Evolutionary conservation across 1,140 invertebrate genomes (phyloP), one percentile per base, ranked within the genome.

Genomic region (Scaptomyza graminum): DNA sequence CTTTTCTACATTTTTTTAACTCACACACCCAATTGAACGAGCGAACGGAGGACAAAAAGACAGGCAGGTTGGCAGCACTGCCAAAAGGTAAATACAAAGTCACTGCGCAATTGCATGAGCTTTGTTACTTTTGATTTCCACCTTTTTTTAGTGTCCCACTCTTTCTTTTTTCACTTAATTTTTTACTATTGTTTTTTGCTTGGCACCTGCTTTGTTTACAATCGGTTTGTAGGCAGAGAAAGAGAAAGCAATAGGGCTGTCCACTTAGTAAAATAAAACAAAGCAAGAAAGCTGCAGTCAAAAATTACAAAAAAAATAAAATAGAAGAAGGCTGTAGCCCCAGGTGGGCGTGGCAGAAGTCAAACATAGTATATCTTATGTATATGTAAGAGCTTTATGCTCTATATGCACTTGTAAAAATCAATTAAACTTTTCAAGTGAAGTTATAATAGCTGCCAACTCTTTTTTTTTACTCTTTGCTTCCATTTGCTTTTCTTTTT

Each of bases 361-460:
- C 59, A 47, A 37, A 63, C 59, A 12, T 46, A 44, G 7, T 31
- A 31, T 31, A 31, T 31, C 28, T 44, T 54, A 47, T 54, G 31
- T 70, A 43, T 55, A 28, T 59, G 25, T 67, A 25, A 51, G 18
- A 22, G 50, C 64, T 55, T 57, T 74, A 70, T 61, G 55, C 63
- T 66, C 63, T 72, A 55, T 64, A 73, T 74, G 76, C 79, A 79
- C 83, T 82, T 87, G 79, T 88, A 88, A 88, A 87, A 87, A 87
- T 87, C 83, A 87, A 87, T 88, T 87, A 87, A 83, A 88, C 84
- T 87, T 87, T 87, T 87, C 83, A 87, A 87, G 83, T 88, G 83
- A 88, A 83, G 79, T 87, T 87, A 83, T 88, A 88, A 83, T 87
- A 79, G 83, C 66, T 79, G 78, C 67, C 76, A 79, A 73, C 70